Percentiles rank a stretch among this genome's conserved stretches.
phyloP scores from a whole-genome alignment of 2,797 vertebrate genomes.

The Danio tinwini region DNA sequence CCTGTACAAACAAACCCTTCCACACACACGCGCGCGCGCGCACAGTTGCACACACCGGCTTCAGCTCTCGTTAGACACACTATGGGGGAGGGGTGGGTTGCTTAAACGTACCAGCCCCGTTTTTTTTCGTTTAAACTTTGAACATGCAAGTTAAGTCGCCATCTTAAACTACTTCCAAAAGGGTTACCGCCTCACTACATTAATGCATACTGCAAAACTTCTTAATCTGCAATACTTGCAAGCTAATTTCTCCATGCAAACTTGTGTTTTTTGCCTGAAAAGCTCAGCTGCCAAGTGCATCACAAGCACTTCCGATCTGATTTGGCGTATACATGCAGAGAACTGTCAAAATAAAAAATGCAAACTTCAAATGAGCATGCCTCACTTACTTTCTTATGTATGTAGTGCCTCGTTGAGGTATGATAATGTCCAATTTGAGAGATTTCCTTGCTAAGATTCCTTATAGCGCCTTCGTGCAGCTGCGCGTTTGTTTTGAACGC shows the following conservation, averaged over 20 bases:
- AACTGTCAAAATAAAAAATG: neutral
- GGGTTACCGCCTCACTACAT: neutral
- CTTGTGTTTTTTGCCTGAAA: neutral
- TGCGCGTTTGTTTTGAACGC: constrained; percentile 65
- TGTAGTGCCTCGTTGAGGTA: constrained; percentile 64
- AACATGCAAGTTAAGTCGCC: constrained; percentile 74
- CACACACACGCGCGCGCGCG: neutral
- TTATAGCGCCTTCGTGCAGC: constrained; percentile 66
- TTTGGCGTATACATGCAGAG: neutral
- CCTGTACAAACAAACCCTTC: constrained; percentile 25
- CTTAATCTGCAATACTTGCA: neutral
- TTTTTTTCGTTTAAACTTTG: constrained; percentile 79
- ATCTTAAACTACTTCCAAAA: constrained; percentile 70
- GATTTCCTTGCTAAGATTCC: constrained; percentile 62
- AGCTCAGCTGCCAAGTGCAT: neutral
- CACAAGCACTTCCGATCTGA: neutral
- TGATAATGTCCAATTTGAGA: constrained; percentile 65
- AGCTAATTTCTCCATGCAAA: neutral
- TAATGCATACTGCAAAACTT: neutral
- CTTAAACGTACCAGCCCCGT: constrained; percentile 71
- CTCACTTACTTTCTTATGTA: constrained; percentile 77
- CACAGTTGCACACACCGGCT: constrained; percentile 24
- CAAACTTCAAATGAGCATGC: neutral
- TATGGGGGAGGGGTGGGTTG: constrained; percentile 70
- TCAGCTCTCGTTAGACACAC: constrained; percentile 17